A percentile compares a stretch with the other conserved stretches of the same genome.
Evolutionary conservation across 2,113 vertebrate genomes (phyloP).

Genomic region (Lophochroa leadbeateri): DNA sequence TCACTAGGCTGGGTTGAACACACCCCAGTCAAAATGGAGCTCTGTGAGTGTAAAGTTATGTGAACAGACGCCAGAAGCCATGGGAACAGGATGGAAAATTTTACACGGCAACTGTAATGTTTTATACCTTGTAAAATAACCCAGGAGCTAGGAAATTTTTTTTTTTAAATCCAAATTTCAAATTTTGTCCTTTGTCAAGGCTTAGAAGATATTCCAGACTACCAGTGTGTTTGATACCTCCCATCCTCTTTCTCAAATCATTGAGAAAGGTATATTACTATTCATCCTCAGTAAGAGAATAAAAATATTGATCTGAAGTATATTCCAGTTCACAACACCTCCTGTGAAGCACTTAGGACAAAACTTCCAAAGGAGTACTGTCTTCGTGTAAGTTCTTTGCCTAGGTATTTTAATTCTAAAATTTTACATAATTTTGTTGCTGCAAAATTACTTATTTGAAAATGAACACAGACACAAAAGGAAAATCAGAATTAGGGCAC

Average conservation of each 20-base stretch:
- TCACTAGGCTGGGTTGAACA: neutral
- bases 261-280: neutral
- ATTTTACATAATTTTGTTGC: neutral
- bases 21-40: neutral
- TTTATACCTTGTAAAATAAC: constrained; percentile 2
- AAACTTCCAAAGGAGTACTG: neutral
- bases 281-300: neutral
- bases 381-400: neutral
- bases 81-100: neutral
- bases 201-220: constrained; percentile 1
- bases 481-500: neutral
- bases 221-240: neutral
- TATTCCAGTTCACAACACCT: neutral
- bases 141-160: neutral
- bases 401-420: neutral
- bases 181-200: constrained; percentile 48
- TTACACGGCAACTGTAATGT: neutral
- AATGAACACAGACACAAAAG: neutral
- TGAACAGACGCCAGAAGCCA: neutral
- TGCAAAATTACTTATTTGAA: neutral
- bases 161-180: neutral
- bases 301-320: neutral
- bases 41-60: neutral
- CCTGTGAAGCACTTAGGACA: neutral
- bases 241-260: neutral